Base-by-base conservation (phyloP, 1,140 invertebrate genomes). In the Drosophila persimilis region DNA sequence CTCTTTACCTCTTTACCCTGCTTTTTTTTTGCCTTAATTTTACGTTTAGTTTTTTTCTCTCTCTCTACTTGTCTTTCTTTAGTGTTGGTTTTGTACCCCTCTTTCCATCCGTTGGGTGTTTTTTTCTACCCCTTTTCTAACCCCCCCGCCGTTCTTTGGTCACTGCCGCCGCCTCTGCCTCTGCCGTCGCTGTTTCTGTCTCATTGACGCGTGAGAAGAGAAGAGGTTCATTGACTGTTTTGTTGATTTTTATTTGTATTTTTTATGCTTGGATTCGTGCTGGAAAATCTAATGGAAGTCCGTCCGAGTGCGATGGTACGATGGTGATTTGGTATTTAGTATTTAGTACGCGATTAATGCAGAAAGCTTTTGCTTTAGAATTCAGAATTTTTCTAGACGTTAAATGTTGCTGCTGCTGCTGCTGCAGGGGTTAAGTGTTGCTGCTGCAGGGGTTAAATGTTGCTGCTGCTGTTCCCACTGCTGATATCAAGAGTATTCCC, bases 141-240 rank as follows among this genome's bases (percentile, higher is more conserved):
- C 22, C 41, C 35, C 9, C 9, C 20, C 20, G 2, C 20, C 20
- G 20, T 55, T 11, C 11, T 39, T 11, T 11, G 31, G 2, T 9
- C 31, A 35, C 8, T 35, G 31, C 29, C 15, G 20, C 24, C 24
- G 3, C 24, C 24, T 24, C 15, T 15, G 15, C 15, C 15, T 15
- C 24, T 48, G n/a, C 61, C n/a, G 56, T 43, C 24, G 50, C 47
- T 35, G 45, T 67, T 53, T 65, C 61, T 47, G 64, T 53, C 69
- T 54, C 80, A 54, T 62, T 73, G 71, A 73, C 71, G 69, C 71
- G 70, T 55, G 24, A 56, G 62, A 50, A 24, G 50, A 52, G 80
- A 50, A 24, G 50, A 52, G 80, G 80, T 85, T 85, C 80, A 85
- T 85, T 85, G 80, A 85, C 80, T 85, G 80, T 73, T 74, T 63